Percentiles rank a stretch among this genome's conserved stretches.
These are phyloP conservation scores for Camelus bactrianus DNA, from an alignment of 2,113 vertebrate genomes.

Conservation along the genomic window DNA sequence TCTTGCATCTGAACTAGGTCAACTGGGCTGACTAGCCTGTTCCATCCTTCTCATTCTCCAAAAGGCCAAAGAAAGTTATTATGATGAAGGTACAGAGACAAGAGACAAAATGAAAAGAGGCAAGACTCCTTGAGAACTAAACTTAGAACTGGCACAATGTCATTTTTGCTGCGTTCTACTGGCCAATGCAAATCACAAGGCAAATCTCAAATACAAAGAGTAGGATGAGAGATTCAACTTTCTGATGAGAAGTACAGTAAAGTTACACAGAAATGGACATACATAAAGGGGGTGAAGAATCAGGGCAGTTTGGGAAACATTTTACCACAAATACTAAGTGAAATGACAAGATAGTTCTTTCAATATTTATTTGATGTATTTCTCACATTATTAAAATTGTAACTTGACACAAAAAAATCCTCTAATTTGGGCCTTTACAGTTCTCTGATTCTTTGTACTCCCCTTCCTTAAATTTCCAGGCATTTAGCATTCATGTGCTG, in stretches of 20 bases:
- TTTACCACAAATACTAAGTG: neutral
- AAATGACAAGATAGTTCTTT: neutral
- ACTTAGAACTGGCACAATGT: neutral
- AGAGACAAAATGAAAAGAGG: neutral
- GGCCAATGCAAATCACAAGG: neutral
- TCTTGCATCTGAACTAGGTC: neutral
- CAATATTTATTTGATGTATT: neutral
- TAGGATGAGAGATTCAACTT: neutral
- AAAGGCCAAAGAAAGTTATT: neutral
- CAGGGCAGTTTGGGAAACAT: neutral
- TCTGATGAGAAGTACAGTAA: neutral
- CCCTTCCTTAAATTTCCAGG: neutral
- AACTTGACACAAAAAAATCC: neutral
- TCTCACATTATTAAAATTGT: neutral
- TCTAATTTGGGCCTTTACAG: neutral
- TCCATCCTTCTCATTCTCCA: neutral
- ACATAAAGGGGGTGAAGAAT: neutral
- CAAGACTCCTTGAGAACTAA: neutral
- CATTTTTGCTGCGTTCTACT: neutral
- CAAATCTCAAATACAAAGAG: neutral
- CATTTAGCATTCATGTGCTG: neutral
- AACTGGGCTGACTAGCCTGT: neutral
- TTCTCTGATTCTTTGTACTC: neutral
- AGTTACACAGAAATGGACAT: neutral
- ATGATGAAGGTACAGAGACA: neutral